Percentiles rank a stretch among this genome's conserved stretches.
Evolutionary conservation across 2,113 vertebrate species (phyloP).

Genomic region (Rutilus rutilus): DNA sequence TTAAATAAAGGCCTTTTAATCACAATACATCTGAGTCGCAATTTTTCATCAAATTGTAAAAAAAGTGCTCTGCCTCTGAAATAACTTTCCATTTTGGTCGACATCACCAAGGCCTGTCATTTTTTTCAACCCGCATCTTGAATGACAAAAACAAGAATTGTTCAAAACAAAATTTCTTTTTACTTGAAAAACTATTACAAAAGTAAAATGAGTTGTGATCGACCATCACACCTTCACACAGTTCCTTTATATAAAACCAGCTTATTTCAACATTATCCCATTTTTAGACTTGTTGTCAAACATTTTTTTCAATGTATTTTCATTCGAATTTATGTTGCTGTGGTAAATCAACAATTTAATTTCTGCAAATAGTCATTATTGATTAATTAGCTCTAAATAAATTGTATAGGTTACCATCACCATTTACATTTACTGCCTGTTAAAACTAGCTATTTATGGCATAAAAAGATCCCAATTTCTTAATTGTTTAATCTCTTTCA

Average conservation of each 20-base stretch:
- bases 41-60: background rate
- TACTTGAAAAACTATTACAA: too few relatives aligned
- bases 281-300: background rate
- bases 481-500: background rate
- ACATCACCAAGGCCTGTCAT: background rate
- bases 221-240: too few relatives aligned
- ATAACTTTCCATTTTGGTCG: background rate
- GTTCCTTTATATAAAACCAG: background rate
- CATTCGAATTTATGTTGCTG: background rate
- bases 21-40: background rate
- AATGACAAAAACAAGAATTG: background rate
- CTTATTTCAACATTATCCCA: background rate
- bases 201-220: too few relatives aligned
- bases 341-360: background rate
- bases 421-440: background rate
- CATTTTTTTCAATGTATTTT: background rate
- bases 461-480: background rate
- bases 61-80: background rate
- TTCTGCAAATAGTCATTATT: background rate
- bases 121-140: background rate
- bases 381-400: background rate
- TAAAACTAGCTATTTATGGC: background rate
- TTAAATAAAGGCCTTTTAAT: background rate
- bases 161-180: background rate
- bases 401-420: background rate